phyloP scores from a whole-genome alignment of 2,888 invertebrate genomes.

The Tipula lateralis region DNA sequence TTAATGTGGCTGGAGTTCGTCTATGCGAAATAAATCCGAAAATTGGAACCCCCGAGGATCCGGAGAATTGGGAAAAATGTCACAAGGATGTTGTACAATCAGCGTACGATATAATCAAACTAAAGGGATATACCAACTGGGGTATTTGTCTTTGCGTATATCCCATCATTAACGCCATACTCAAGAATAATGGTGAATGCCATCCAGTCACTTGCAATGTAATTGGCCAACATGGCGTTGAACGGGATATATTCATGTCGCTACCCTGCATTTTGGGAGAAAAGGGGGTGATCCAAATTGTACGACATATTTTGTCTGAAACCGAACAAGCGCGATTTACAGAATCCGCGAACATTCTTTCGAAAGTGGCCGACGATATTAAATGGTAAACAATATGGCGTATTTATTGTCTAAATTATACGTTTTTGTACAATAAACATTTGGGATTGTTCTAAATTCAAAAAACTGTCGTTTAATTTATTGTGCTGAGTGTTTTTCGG shows the following conservation, averaged over 20 bases:
- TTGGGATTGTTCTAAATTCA: no score
- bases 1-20: constrained; percentile 77
- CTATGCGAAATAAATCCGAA: constrained; percentile 65
- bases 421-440: neutral
- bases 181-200: constrained; percentile 63
- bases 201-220: constrained; percentile 69
- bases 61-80: constrained; percentile 66
- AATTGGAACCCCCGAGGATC: constrained; percentile 63
- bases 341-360: neutral
- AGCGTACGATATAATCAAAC: constrained; percentile 70
- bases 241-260: constrained; percentile 71
- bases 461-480: neutral
- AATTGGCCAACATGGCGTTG: constrained; percentile 66
- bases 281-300: constrained; percentile 58
- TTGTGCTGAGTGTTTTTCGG: no score
- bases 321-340: constrained; percentile 38
- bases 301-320: constrained; percentile 59
- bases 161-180: constrained; percentile 59
- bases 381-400: neutral
- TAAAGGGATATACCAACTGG: constrained; percentile 85
- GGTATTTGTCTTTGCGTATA: constrained; percentile 72
- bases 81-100: constrained; percentile 71
- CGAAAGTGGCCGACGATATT: neutral
- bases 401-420: neutral
- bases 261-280: constrained; percentile 65